Base-by-base conservation (phyloP, 2,113 vertebrate species). In the Eulemur macaco region DNA sequence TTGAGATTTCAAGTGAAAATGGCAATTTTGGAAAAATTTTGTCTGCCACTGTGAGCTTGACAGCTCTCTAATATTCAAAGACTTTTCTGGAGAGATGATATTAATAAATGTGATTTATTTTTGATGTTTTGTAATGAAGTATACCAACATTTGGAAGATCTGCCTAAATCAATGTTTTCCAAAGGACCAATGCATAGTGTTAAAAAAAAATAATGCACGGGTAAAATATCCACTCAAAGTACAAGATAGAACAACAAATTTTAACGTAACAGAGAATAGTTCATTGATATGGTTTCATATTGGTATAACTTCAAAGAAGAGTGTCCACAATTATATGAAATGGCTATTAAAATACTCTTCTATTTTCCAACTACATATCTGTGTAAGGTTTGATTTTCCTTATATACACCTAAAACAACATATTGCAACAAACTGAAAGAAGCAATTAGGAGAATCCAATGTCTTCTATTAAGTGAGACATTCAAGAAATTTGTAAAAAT, bases 1-100 rank as follows among this genome's bases (percentile, higher is more conserved):
- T 76, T 64, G 54, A 91, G 31, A 11, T 81, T 87, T 90, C 34
- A 64, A 52, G 27, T 92, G 45, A 92, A 96, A 92, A 94, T 93
- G 31, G 15, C 8, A 90, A 92, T 94, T 91, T 81, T 64, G 39
- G 63, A 86, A 87, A 74, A 63, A 17, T 58, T 95, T 80, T 18
- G n/a, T 85, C 56, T 94, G n/a, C 45, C 37, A 15, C 52, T 64
- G 7, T 47, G 83, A 60, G 7, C 60, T 78, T n/a, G 12, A 74
- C 11, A 92, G 52, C 23, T 47, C 81, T 81, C 21, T 68, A 54
- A 91, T 54, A 64, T 29, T 94, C 63, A 76, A 69, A 66, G 54
- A 60, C 34, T 76, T 86, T 85, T 74, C 34, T 86, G 29, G 80
- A 89, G 39, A 63, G 9, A 23, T 66, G 23, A 42, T 84, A 52